phyloP scores from a whole-genome alignment of 1,140 invertebrate genomes.

The Sarcophaga bullata region DNA sequence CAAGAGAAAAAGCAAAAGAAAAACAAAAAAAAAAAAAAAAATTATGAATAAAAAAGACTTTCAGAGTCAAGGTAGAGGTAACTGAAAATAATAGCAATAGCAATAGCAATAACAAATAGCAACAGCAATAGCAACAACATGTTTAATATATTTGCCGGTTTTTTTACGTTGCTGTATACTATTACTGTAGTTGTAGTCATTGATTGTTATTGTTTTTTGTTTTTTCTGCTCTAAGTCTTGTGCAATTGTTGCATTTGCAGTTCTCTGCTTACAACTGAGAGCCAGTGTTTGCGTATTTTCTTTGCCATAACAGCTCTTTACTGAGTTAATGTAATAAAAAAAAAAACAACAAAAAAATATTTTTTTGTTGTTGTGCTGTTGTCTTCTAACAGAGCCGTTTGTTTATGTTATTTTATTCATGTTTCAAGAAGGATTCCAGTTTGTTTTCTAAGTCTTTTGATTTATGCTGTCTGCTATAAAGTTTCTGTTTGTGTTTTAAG shows the following conservation, averaged over 20 bases:
- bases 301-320: too few species aligned
- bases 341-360: too few species aligned
- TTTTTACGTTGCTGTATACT: neutral
- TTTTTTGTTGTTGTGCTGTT: too few species aligned
- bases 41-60: slow-evolving; percentile 16
- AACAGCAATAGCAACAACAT: slow-evolving; percentile 2
- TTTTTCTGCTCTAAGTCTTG: neutral
- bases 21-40: neutral
- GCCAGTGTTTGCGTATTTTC: too few species aligned
- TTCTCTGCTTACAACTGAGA: neutral
- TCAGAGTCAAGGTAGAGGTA: slow-evolving; percentile 65
- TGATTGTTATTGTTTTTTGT: slow-evolving; percentile 18
- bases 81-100: slow-evolving; percentile 22
- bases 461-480: neutral
- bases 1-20: too few species aligned
- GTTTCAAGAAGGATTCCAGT: neutral
- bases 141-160: slow-evolving; percentile 32
- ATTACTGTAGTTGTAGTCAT: slow-evolving; percentile 3
- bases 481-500: neutral
- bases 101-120: neutral
- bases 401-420: neutral
- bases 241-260: slow-evolving; percentile 32
- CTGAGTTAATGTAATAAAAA: too few species aligned
- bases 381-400: neutral
- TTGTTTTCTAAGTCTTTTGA: neutral